Percentiles rank a stretch among this genome's conserved stretches.
Conservation (phyloP, 2,113 vertebrate genomes). For the Brachypodius melanocephalos region DNA sequence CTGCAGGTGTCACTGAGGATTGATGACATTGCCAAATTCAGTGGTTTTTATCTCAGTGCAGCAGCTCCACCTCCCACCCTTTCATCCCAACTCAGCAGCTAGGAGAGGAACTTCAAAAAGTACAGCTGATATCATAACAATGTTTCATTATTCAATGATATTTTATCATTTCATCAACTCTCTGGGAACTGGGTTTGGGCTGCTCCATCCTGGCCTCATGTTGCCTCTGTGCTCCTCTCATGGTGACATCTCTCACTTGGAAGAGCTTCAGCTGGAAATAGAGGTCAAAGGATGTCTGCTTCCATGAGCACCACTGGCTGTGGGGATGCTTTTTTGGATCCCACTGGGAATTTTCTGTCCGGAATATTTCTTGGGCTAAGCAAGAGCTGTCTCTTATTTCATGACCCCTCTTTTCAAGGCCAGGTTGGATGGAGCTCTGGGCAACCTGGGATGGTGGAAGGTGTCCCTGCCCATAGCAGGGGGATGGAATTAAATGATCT, state of each 20-base stretch:
- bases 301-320: neutral
- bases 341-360: neutral
- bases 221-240: neutral
- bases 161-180: neutral
- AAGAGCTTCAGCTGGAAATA: neutral
- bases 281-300: neutral
- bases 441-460: neutral
- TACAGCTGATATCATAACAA: accelerated
- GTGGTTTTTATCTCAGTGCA: neutral
- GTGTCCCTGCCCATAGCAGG: neutral
- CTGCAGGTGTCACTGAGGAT: neutral
- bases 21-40: neutral
- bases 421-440: neutral
- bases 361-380: neutral
- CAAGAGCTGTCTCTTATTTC: neutral
- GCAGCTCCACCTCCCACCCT: neutral
- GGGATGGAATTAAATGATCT: neutral
- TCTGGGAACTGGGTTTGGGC: neutral
- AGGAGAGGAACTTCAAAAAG: neutral
- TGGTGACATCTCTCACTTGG: neutral
- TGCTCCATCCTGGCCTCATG: neutral
- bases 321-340: neutral
- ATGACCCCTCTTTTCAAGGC: neutral
- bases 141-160: neutral
- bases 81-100: neutral